These are phyloP conservation scores for Thalassoma bifasciatum DNA, from an alignment of 2,113 vertebrate genomes.

Conservation along the genomic window DNA sequence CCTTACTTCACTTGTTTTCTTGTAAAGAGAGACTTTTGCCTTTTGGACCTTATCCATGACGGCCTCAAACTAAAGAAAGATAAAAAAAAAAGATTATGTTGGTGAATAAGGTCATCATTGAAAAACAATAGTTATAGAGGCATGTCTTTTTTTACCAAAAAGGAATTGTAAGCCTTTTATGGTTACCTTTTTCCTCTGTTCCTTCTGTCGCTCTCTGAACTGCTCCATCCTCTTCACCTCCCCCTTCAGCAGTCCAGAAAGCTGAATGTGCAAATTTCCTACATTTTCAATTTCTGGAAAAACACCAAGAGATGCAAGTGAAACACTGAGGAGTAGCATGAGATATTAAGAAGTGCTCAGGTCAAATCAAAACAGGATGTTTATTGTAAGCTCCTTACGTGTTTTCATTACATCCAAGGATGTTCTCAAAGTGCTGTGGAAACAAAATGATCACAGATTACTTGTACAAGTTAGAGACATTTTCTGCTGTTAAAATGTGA, in stretches of 20 bases:
- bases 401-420: conserved; percentile 92
- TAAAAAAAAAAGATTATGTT: neutral
- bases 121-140: neutral
- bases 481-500: too few species aligned
- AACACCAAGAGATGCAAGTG: neutral
- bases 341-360: neutral
- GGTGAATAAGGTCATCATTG: too few species aligned
- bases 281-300: conserved; percentile 90
- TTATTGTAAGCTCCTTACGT: conserved; percentile 82
- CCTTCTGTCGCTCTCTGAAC: conserved; percentile 95
- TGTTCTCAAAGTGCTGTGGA: conserved; percentile 87
- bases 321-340: neutral
- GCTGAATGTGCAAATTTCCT: conserved; percentile 92
- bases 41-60: conserved; percentile 93
- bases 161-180: neutral
- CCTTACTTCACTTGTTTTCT: conserved; percentile 93
- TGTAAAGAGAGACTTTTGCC: conserved; percentile 90
- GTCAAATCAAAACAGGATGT: neutral
- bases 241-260: conserved; percentile 88
- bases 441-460: neutral
- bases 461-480: neutral
- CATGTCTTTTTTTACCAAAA: neutral
- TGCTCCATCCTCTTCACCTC: conserved; percentile 91
- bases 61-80: conserved; percentile 86
- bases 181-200: conserved; percentile 92